Conservation (phyloP, 2,113 vertebrate species). For the Spilogale gracilis region DNA sequence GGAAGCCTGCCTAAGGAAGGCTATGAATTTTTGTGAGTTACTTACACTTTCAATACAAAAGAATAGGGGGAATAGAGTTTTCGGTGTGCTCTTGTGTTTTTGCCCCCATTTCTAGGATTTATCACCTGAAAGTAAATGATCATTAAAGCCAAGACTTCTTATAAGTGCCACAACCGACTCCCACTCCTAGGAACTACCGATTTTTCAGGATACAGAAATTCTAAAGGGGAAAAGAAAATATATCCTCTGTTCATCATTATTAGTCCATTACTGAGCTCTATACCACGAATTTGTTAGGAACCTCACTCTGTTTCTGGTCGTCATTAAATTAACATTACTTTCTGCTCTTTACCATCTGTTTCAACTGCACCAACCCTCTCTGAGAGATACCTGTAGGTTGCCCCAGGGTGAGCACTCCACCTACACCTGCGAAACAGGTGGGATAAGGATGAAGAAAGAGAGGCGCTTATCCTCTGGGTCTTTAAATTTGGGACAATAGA, state of each 20-base stretch:
- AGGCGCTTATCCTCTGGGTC: not conserved
- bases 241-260: not conserved
- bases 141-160: not conserved
- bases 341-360: not conserved
- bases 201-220: not conserved
- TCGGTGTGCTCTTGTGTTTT: not conserved
- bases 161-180: not conserved
- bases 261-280: not conserved
- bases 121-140: not conserved
- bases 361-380: not conserved
- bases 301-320: not conserved
- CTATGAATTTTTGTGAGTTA: not conserved
- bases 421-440: accelerated
- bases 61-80: not conserved
- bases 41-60: not conserved
- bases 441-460: not conserved
- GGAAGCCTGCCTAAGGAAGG: not conserved
- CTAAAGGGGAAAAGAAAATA: not conserved
- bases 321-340: not conserved
- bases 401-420: no score
- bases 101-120: not conserved
- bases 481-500: not conserved
- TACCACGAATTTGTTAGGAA: not conserved
- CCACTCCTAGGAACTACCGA: not conserved
- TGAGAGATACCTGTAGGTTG: accelerated